Evolutionary conservation across 2,888 invertebrate genomes (phyloP).

Genomic region (Polydrusus cervinus): DNA sequence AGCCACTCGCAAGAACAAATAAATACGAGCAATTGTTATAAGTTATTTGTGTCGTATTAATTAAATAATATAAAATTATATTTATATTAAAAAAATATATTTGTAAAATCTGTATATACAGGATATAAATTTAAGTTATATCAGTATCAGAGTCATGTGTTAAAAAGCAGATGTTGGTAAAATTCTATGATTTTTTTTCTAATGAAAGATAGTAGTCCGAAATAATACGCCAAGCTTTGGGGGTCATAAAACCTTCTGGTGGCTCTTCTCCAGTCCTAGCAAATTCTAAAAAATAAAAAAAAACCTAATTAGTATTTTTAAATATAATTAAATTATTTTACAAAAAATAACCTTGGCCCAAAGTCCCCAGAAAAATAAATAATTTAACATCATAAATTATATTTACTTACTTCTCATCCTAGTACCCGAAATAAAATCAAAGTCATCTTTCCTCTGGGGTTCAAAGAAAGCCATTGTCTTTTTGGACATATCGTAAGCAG

Average conservation of each 20-base stretch:
- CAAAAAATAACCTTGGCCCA: too few relatives aligned
- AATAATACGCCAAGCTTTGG: conserved; percentile 92
- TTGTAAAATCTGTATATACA: neutral
- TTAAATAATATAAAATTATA: neutral
- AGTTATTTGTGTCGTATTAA: too few relatives aligned
- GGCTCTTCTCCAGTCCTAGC: conserved; percentile 90
- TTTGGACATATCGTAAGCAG: conserved; percentile 91
- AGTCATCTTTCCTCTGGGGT: conserved; percentile 89
- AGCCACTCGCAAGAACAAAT: too few relatives aligned
- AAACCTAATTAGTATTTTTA: neutral
- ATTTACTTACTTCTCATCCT: conserved; percentile 83
- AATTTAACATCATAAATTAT: too few relatives aligned
- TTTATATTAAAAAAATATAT: conserved; percentile 9
- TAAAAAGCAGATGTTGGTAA: neutral
- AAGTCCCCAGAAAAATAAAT: too few relatives aligned
- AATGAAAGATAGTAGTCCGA: conserved; percentile 86
- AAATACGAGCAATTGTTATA: too few relatives aligned
- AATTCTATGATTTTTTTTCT: conserved; percentile 60
- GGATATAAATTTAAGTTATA: neutral
- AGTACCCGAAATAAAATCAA: conserved; percentile 96
- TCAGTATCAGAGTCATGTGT: neutral
- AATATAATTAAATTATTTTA: neutral
- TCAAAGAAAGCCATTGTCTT: conserved; percentile 95
- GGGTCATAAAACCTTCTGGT: conserved; percentile 97
- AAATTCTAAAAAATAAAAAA: conserved; percentile 63